Evolutionary conservation across 2,113 vertebrate species (phyloP).

Genomic region (Lepidothrix coronata): DNA sequence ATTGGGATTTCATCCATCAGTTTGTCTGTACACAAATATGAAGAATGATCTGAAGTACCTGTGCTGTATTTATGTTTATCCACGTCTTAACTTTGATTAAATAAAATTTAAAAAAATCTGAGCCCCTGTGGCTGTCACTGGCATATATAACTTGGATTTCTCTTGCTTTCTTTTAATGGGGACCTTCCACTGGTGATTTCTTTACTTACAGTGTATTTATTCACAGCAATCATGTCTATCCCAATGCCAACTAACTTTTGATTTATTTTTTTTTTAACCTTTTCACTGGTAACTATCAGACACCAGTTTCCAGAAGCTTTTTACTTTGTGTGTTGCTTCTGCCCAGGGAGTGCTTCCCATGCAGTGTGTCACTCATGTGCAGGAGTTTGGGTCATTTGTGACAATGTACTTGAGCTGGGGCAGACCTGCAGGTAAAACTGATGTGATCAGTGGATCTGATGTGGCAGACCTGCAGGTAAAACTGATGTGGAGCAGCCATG

Average conservation of each 20-base stretch:
- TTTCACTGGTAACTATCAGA: not conserved
- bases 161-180: not conserved
- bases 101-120: slow-evolving; percentile 73
- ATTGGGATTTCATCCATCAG: slow-evolving; percentile 74
- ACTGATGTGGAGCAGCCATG: fast-evolving
- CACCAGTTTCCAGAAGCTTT: not conserved
- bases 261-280: not conserved
- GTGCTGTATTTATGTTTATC: slow-evolving; percentile 87
- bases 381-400: not conserved
- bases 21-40: slow-evolving; percentile 77
- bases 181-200: not conserved
- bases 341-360: not conserved
- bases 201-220: not conserved
- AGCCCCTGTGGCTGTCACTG: slow-evolving; percentile 23
- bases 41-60: slow-evolving; percentile 81
- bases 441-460: no score
- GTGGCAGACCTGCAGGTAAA: not conserved
- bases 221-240: fast-evolving
- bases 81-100: slow-evolving; percentile 83
- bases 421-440: not conserved
- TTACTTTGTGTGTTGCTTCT: not conserved
- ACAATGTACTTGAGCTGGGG: fast-evolving
- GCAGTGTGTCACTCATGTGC: fast-evolving
- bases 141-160: not conserved
- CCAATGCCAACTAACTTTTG: not conserved